phyloP scores from a whole-genome alignment of 2,888 invertebrate species.

The Eupithecia abbreviata region DNA sequence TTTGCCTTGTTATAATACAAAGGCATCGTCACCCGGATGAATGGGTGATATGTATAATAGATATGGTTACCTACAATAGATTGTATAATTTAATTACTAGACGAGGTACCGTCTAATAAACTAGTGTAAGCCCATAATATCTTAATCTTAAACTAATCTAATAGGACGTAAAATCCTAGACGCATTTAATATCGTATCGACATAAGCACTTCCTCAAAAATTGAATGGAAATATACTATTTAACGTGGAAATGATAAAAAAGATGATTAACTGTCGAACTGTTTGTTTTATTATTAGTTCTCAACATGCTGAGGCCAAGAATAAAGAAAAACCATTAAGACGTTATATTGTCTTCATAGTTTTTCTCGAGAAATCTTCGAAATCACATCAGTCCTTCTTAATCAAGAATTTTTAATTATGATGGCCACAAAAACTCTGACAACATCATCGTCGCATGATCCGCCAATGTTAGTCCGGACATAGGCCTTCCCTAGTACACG shows the following conservation, averaged over 20 bases:
- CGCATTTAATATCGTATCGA: neutral
- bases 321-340: neutral
- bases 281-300: neutral
- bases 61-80: neutral
- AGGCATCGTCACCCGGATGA: neutral
- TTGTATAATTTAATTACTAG: neutral
- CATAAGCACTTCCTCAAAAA: neutral
- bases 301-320: neutral
- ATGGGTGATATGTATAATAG: neutral
- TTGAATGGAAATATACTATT: neutral
- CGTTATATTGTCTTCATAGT: no score
- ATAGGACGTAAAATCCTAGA: neutral
- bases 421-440: neutral
- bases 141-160: neutral
- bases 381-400: neutral
- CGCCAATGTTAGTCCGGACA: neutral
- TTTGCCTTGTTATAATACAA: neutral
- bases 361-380: no score
- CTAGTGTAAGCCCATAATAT: neutral
- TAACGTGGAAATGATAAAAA: neutral
- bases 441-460: neutral
- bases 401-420: neutral
- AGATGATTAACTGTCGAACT: neutral
- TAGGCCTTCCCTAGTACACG: neutral
- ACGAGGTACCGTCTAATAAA: neutral